Evolutionary conservation across 1,140 invertebrate species (phyloP), one percentile per base, ranked within the genome.

Genomic region (Drosophila orosa): DNA sequence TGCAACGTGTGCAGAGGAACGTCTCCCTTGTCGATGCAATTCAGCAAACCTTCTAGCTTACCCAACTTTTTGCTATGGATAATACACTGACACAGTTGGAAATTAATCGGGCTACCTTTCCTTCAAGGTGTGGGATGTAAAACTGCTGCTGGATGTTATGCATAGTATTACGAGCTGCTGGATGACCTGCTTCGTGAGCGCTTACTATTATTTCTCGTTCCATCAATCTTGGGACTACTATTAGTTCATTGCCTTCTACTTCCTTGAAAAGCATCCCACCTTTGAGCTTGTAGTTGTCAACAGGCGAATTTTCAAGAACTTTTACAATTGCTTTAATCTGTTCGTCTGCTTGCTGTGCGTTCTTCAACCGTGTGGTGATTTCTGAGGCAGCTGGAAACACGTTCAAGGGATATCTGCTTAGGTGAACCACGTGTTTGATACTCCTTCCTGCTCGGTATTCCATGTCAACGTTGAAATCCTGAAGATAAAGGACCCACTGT

Each of bases 51-150:
- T 29, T 42, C 37, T 13, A 27, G 25, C 17, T 56, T 54, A 33
- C 10, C 17, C 48, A 52, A 31, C 27, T 52, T 52, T 29, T 31
- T 52, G 27, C 19, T 31, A 19, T 31, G 17, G 13, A 29, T 19
- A 31, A 19, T 31, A 19, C 17, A 52, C 17, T 17, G 17, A 19
- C 48, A 29, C 17, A 50, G 7, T 31, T 50, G 17, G 17, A 52
- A 52, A 52, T 52, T 52, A 52, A 10, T 50, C 47, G 10, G 25
- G n/a, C n/a, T n/a, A n/a, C n/a, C n/a, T n/a, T n/a, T n/a, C n/a
- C n/a, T 40, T 40, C 9, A 40, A 19, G 40, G 17, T 19, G 5
- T 19, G 40, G 17, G 12, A 42, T 42, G 10, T 22, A 42, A 42
- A 42, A 42, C 40, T 22, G 39, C 17, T 19, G 17, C 17, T 22